These are phyloP conservation scores for Enteromius anoplus DNA, from an alignment of 2,797 vertebrate species.

Conservation along the genomic window DNA sequence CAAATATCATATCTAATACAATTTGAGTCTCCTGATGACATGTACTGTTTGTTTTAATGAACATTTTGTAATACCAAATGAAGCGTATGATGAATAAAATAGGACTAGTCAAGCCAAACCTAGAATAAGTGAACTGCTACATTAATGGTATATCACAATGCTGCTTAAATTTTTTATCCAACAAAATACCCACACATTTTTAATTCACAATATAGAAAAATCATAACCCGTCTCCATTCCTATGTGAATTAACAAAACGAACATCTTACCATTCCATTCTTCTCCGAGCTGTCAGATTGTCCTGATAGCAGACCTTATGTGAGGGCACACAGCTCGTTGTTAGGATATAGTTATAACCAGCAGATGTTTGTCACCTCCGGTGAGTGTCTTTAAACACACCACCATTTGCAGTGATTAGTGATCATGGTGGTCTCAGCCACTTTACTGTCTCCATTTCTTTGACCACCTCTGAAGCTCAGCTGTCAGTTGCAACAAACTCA, in stretches of 20 bases:
- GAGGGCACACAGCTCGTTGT: background rate
- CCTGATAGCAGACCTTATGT: background rate
- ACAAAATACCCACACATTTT: background rate
- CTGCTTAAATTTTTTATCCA: background rate
- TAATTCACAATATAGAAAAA: background rate
- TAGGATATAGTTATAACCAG: constrained; percentile 15
- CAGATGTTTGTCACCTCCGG: background rate
- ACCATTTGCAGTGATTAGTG: background rate
- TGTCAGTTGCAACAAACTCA: background rate
- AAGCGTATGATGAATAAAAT: background rate
- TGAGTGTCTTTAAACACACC: background rate
- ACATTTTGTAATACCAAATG: background rate
- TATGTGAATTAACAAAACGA: background rate
- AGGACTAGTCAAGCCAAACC: background rate
- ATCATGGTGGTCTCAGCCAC: constrained; percentile 15
- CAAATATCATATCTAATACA: background rate
- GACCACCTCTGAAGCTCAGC: constrained; percentile 16
- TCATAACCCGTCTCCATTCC: background rate
- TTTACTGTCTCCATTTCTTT: background rate
- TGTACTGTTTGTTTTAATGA: background rate
- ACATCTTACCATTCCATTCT: background rate
- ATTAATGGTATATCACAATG: background rate
- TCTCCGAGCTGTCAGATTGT: background rate
- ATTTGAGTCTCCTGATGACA: background rate
- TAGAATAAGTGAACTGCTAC: background rate